Evolutionary conservation across 2,113 vertebrate genomes (phyloP).

Genomic region (Nibea coibor): DNA sequence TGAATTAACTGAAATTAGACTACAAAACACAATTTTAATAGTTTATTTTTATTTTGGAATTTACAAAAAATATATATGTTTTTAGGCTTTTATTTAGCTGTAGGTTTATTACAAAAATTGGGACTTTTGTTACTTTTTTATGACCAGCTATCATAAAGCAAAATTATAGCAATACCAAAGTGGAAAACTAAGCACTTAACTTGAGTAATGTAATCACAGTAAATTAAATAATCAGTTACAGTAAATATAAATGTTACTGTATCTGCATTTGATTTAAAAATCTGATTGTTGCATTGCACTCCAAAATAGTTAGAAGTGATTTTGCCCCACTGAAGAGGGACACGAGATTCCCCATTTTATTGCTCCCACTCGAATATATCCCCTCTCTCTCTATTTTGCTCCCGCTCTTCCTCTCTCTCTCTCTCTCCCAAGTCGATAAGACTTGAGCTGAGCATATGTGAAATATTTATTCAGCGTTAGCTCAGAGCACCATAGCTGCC

Average conservation of each 20-base stretch:
- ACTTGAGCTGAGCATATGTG: slow-evolving; percentile 81
- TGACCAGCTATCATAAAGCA: background rate
- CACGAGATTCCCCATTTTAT: slow-evolving; percentile 46
- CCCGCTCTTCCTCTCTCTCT: slow-evolving; percentile 14
- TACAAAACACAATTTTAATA: background rate
- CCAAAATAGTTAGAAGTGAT: slow-evolving; percentile 11
- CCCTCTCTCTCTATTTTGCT: slow-evolving; percentile 16
- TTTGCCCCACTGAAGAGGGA: slow-evolving; percentile 44
- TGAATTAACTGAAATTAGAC: slow-evolving; percentile 7
- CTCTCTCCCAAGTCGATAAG: slow-evolving; percentile 70
- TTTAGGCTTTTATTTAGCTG: background rate
- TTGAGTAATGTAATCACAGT: background rate
- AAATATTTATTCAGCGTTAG: slow-evolving; percentile 84
- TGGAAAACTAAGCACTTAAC: background rate
- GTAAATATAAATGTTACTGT: slow-evolving; percentile 6
- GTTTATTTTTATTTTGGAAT: slow-evolving; percentile 4
- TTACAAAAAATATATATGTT: background rate
- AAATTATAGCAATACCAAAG: background rate
- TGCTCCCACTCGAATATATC: slow-evolving; percentile 36
- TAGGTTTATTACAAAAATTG: background rate
- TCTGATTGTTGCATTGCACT: slow-evolving; percentile 12
- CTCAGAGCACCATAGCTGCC: slow-evolving; percentile 76
- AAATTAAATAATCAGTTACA: slow-evolving; percentile 2
- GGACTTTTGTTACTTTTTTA: background rate
- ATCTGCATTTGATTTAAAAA: slow-evolving; percentile 20